Evolutionary conservation across 2,888 invertebrate species (phyloP), one percentile per base, ranked within the genome.

Genomic region (Augiades crinisus): DNA sequence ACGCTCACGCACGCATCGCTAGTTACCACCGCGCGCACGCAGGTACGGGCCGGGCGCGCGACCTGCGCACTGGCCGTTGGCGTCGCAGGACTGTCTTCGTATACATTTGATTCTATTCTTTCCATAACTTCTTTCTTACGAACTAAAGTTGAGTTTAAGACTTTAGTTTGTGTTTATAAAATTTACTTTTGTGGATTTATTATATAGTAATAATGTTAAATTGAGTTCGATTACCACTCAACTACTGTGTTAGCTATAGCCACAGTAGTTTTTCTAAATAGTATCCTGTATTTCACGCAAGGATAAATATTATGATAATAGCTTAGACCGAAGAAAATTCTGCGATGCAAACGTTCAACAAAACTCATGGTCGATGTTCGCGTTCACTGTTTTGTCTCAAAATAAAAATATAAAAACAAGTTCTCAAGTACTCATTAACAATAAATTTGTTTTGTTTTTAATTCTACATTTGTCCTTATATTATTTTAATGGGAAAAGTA

Each of bases 1-100:
- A 86, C 83, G 78, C 78, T 77, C 90, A 84, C 81, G 77, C 82
- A 72, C 89, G 89, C 83, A 78, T 83, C 81, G 83, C 85, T 84
- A 91, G 61, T 85, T 91, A 75, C 85, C 91, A 78, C 81, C 89
- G 89, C 86, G 82, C 83, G 72, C 83, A 87, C 84, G 81, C 89
- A 89, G 90, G 90, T 90, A 89, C 10, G 47, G 30, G 27, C 30
- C 37, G 37, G 33, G 17, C 47, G 47, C 12, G 19, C n/a, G 30
- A 33, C 41, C 14, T 3, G 17, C 41, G 10, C 34, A 1, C n/a
- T n/a, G 41, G 13, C 13, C 41, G 41, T n/a, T 34, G 27, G 49
- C 19, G n/a, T 60, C 62, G 67, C 62, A 47, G 37, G 10, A 10
- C 3, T 10, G 1, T 8, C 3, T 22, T 22, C 3, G n/a, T n/a